A percentile compares a stretch with the other conserved stretches of the same genome.
These are phyloP conservation scores for Limnephilus rhombicus DNA, from an alignment of 2,888 invertebrate species.

Conservation along the genomic window DNA sequence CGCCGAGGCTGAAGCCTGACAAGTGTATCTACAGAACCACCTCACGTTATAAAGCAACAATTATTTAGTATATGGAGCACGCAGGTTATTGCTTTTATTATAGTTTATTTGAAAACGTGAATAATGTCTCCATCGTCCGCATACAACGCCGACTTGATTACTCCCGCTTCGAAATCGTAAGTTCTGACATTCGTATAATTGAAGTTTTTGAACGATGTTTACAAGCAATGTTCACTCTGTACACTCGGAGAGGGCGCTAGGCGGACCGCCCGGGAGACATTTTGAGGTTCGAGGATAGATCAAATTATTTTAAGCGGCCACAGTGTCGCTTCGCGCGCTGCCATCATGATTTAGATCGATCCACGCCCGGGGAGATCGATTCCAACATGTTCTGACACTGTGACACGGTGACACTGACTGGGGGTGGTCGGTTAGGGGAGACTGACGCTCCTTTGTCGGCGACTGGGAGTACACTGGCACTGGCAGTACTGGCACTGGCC, in stretches of 20 bases:
- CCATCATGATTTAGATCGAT: constrained; percentile 56
- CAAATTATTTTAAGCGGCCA: constrained; percentile 55
- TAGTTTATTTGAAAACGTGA: neutral
- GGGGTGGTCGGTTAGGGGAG: neutral
- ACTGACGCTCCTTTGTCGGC: constrained; percentile 30
- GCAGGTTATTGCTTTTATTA: neutral
- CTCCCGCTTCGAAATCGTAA: constrained; percentile 14
- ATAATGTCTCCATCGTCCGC: constrained; percentile 21
- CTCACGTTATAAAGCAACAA: constrained; percentile 52
- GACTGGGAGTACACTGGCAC: constrained; percentile 31
- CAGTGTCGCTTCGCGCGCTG: constrained; percentile 50
- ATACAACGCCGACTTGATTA: neutral
- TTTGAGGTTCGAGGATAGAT: constrained; percentile 10
- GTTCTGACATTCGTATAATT: constrained; percentile 16
- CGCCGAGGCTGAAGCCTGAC: constrained; percentile 32
- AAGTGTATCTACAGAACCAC: constrained; percentile 41
- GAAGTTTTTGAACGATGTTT: constrained; percentile 50
- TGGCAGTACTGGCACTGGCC: constrained; percentile 46
- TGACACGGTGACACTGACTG: constrained; percentile 5
- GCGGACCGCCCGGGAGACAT: constrained; percentile 35
- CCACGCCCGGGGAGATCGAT: constrained; percentile 54
- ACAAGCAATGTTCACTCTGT: constrained; percentile 58
- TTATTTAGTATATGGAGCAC: constrained; percentile 32
- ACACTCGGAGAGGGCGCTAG: constrained; percentile 49
- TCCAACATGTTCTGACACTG: constrained; percentile 56